Evolutionary conservation across 2,113 vertebrate species (phyloP).

Genomic region (Antechinus flavipes): DNA sequence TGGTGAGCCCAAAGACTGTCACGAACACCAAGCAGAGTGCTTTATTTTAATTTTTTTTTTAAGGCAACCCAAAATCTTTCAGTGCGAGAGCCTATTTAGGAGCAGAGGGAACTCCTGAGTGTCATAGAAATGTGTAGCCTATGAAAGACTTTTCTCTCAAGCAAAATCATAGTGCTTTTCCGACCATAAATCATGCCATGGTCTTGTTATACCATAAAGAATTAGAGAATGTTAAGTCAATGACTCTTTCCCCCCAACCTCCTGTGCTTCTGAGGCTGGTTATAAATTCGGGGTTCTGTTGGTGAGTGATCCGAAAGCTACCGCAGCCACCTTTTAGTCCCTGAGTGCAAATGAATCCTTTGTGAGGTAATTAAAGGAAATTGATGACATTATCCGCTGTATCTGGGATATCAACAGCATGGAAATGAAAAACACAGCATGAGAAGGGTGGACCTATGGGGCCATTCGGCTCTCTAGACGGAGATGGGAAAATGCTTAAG

Average conservation of each 20-base stretch:
- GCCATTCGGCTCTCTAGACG: neutral
- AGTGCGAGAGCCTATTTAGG: slow-evolving; percentile 58
- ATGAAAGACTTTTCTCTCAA: slow-evolving; percentile 78
- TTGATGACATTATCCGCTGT: slow-evolving; percentile 78
- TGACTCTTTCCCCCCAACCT: slow-evolving; percentile 52
- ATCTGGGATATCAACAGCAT: slow-evolving; percentile 62
- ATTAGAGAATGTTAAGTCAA: slow-evolving; percentile 77
- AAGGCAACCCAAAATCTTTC: slow-evolving; percentile 62
- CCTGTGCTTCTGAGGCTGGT: slow-evolving; percentile 69
- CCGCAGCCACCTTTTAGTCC: slow-evolving; percentile 78
- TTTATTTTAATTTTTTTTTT: neutral
- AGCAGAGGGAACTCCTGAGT: slow-evolving; percentile 59
- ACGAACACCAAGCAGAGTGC: neutral
- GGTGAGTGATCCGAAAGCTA: slow-evolving; percentile 80
- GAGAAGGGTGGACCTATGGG: neutral
- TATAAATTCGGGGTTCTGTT: slow-evolving; percentile 75
- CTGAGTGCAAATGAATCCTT: slow-evolving; percentile 76
- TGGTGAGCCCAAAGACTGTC: slow-evolving; percentile 17
- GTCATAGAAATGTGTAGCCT: slow-evolving; percentile 68
- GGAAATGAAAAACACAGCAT: slow-evolving; percentile 56
- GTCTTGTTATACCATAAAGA: slow-evolving; percentile 77
- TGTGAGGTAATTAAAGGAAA: slow-evolving; percentile 79
- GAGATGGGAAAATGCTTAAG: neutral
- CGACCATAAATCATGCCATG: slow-evolving; percentile 74
- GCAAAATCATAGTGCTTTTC: slow-evolving; percentile 72